phyloP scores from a whole-genome alignment of 92 coral and sea anemone species.

The Hydrozoanthus gracilis region DNA sequence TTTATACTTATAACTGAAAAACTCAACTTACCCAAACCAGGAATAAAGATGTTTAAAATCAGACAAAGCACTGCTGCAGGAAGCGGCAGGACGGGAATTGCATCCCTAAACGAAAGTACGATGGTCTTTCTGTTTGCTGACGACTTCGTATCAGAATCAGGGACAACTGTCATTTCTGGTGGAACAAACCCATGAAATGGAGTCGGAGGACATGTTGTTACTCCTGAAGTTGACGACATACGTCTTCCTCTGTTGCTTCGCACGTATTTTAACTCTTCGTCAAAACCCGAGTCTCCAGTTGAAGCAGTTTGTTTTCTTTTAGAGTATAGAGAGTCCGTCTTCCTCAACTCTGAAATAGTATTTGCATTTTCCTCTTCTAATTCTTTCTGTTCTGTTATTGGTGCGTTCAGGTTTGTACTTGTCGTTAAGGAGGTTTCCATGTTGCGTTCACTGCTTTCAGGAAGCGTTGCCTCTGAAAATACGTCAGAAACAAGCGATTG shows the following conservation, averaged over 20 bases:
- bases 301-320: conserved; percentile 24
- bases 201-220: conserved; percentile 50
- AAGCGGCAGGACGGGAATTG: conserved; percentile 82
- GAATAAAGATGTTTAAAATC: conserved; percentile 76
- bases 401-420: conserved; percentile 20
- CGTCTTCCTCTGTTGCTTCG: conserved; percentile 24
- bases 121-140: conserved; percentile 27
- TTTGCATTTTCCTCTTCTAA: conserved; percentile 43
- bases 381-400: conserved; percentile 28
- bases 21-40: conserved; percentile 83
- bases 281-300: conserved; percentile 12
- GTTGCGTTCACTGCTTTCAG: conserved; percentile 10
- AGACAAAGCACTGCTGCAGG: conserved; percentile 89
- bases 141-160: conserved; percentile 53
- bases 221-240: conserved; percentile 27
- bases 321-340: conserved; percentile 31
- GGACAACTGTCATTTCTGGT: conserved; percentile 82
- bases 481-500: conserved; percentile 32
- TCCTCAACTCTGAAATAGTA: conserved; percentile 18
- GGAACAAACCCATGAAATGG: conserved; percentile 84
- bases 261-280: background rate
- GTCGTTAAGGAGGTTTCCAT: background rate
- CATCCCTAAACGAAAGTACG: conserved; percentile 44
- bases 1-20: background rate
- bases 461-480: conserved; percentile 18